phyloP scores from a whole-genome alignment of 2,888 invertebrate genomes.

The Epirrhoe tristata region DNA sequence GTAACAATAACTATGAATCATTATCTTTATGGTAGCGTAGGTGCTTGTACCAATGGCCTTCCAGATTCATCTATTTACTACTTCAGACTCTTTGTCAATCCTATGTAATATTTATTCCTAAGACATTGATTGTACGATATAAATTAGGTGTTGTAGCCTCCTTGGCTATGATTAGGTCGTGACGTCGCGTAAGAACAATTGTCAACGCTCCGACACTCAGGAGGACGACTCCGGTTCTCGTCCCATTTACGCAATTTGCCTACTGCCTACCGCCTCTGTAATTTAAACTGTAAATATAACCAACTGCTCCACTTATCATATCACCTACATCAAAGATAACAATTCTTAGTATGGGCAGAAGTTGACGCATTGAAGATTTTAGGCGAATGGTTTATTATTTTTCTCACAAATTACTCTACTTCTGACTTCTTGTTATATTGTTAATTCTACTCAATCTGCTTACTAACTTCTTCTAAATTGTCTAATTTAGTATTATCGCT shows the following conservation, averaged over 20 bases:
- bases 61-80: conserved; percentile 33
- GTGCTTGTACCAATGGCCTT: conserved; percentile 38
- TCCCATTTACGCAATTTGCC: conserved; percentile 66
- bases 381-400: conserved; percentile 50
- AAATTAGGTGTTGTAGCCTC: conserved; percentile 54
- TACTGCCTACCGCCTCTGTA: conserved; percentile 59
- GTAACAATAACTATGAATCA: conserved; percentile 35
- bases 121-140: conserved; percentile 52
- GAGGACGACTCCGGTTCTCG: conserved; percentile 54
- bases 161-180: conserved; percentile 41
- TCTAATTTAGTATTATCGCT: conserved; percentile 16
- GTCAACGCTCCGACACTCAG: conserved; percentile 46
- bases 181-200: conserved; percentile 43
- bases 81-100: conserved; percentile 35
- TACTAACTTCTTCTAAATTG: conserved; percentile 20
- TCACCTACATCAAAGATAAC: conserved; percentile 58
- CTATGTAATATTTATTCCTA: conserved; percentile 30
- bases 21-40: conserved; percentile 40
- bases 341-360: conserved; percentile 35
- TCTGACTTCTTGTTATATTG: conserved; percentile 37
- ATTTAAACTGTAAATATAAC: conserved; percentile 60
- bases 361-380: conserved; percentile 45
- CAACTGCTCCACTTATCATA: conserved; percentile 56
- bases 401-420: conserved; percentile 53
- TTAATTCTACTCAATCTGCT: conserved; percentile 16